Percentiles rank a stretch among this genome's conserved stretches.
Evolutionary conservation across 2,888 invertebrate genomes (phyloP).

Genomic region (Syrphus vitripennis): DNA sequence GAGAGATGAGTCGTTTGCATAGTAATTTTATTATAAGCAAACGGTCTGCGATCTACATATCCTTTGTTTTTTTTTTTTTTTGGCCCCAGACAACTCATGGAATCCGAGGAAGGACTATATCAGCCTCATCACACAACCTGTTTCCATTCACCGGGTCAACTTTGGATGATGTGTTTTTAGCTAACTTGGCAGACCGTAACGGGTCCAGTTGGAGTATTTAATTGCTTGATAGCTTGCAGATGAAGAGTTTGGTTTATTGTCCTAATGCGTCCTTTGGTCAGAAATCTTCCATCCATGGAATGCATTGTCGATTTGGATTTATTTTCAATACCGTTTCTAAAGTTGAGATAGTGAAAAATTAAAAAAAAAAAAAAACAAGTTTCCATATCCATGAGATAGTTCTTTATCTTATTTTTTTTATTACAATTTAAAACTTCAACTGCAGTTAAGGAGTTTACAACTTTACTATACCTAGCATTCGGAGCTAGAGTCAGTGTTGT

Average conservation of each 20-base stretch:
- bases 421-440: conserved; percentile 12
- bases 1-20: conserved; percentile 56
- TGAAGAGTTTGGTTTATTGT: conserved; percentile 31
- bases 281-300: background rate
- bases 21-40: conserved; percentile 41
- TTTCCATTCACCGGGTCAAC: conserved; percentile 35
- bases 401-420: background rate
- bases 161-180: background rate
- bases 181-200: conserved; percentile 36
- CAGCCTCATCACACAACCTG: conserved; percentile 9
- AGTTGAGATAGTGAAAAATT: background rate
- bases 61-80: conserved; percentile 45
- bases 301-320: conserved; percentile 26
- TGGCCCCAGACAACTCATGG: background rate
- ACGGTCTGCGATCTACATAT: conserved; percentile 8
- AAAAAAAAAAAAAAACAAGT: background rate
- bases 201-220: conserved; percentile 33
- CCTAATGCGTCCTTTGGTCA: conserved; percentile 29
- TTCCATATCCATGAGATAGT: conserved; percentile 1
- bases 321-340: conserved; percentile 4
- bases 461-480: background rate
- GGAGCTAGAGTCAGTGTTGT: background rate
- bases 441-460: conserved; percentile 28
- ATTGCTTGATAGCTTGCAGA: conserved; percentile 34
- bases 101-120: background rate